Evolutionary conservation across 2,888 invertebrate genomes (phyloP), one percentile per base, ranked within the genome.

Genomic region (Andrena minutula): DNA sequence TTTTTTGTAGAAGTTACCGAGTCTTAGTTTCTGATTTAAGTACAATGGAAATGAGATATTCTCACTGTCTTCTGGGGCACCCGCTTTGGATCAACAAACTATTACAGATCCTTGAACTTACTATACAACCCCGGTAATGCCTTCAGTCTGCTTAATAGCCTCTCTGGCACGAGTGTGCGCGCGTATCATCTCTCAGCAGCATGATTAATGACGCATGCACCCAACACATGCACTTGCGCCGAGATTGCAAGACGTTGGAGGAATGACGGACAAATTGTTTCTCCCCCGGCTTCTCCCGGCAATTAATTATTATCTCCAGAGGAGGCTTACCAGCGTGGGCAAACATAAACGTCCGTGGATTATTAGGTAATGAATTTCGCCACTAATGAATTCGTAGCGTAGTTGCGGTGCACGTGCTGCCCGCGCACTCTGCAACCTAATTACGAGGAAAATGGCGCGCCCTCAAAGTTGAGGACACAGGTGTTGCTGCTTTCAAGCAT

Each of bases 391-490:
- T 60, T 66, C 61, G 61, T 63, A 61, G 41, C 2, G 23, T 28
- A 63, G 74, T 35, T 35, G 12, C 10, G 61, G 5, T 26, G 12
- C 53, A 8, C 26, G 28, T 28, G 35, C n/a, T 41, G 60, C 16
- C 35, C 8, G 30, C 56, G 20, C 47, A 53, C 58, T 65, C 61
- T 35, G 32, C 26, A 66, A 61, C n/a, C 26, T 74, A 86, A 84
- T 86, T 86, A 63, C 6, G 10, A 12, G 65, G 61, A 63, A 80
- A 78, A 51, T 53, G 72, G 28, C 65, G 60, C 47, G 49, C 56
- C 63, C 26, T 66, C 47, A 56, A 51, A 8, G 32, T 30, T 1
- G 56, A 2, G n/a, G 20, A 16, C 3, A 4, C 26, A 75, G 51
- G 12, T 35, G 32, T 32, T 30, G 20, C 7, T 30, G 20, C 7